Evolutionary conservation across 2,113 vertebrate genomes (phyloP).

Genomic region (Lipophrys pholis): DNA sequence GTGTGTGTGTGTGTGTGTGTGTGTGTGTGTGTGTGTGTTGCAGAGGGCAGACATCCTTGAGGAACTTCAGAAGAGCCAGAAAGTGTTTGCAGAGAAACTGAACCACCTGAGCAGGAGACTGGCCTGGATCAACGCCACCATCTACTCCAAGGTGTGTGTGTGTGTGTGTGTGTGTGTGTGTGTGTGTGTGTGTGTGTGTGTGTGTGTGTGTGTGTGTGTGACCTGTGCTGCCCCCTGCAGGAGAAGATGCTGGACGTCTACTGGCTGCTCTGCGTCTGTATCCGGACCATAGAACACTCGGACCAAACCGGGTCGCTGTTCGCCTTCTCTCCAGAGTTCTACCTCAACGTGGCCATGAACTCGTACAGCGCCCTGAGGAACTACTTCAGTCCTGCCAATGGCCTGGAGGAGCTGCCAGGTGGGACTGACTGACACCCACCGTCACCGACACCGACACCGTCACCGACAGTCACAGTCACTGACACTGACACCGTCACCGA

Average conservation of each 20-base stretch:
- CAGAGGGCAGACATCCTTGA: constrained; percentile 95
- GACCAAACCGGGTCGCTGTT: constrained; percentile 91
- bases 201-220: no score
- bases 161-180: background rate
- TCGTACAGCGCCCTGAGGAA: constrained; percentile 98
- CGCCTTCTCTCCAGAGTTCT: constrained; percentile 96
- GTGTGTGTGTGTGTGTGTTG: no score
- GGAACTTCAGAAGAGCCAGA: constrained; percentile 94
- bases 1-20: no score
- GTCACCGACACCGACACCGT: no score
- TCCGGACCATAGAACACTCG: constrained; percentile 91
- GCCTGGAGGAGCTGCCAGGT: constrained; percentile 96
- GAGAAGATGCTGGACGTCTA: constrained; percentile 98
- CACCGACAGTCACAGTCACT: no score
- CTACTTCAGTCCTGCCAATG: constrained; percentile 95
- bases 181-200: no score
- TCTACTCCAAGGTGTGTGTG: constrained; percentile 91
- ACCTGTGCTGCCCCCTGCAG: constrained; percentile 73
- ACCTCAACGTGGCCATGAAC: constrained; percentile 98
- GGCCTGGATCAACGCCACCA: constrained; percentile 98
- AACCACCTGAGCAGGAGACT: constrained; percentile 96
- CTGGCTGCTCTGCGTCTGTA: constrained; percentile 94
- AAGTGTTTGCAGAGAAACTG: constrained; percentile 96
- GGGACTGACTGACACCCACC: no score
- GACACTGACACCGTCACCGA: no score